Evolutionary conservation across 2,888 invertebrate genomes (phyloP), one percentile per base, ranked within the genome.

Genomic region (Clepsis dumicolana): DNA sequence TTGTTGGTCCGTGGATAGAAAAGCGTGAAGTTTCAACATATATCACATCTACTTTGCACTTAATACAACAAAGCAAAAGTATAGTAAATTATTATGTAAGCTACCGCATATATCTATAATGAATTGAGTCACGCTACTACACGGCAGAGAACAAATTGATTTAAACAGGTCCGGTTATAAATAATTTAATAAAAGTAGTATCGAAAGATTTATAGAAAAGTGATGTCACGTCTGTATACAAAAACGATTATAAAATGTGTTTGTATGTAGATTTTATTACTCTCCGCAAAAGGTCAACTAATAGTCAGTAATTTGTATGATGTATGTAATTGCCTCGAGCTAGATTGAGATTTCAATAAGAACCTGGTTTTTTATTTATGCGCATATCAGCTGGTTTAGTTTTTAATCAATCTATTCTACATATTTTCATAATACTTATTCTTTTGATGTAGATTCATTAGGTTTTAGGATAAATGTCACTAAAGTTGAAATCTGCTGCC

Each of bases 211-310:
- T 59, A 29, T 52, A 38, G 41, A 27, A 54, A 59, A 56, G 50
- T 68, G 63, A 68, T 68, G 68, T 68, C 57, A 68, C 41, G 25
- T 57, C 4, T 2, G 3, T 25, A 25, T 50, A 57, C 18, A 59
- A 57, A 59, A 64, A 59, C 29, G 24, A 21, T 38, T 50, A 35
- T 27, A 10, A 56, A 56, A 54, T 25, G 62, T 67, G 52, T 35
- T 52, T 52, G 52, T 68, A 68, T 68, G 59, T 57, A 57, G 48
- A 63, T 67, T 63, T 63, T 44, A 50, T 52, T 63, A 38, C 56
- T 38, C 18, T 50, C 63, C 41, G n/a, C 41, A 63, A 41, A 64
- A 63, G 57, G 59, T 52, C 50, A 32, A 12, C 29, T 57, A 57
- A 63, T 63, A 52, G 57, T 32, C 4, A 16, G 38, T 50, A 63